Evolutionary conservation across 2,888 invertebrate genomes (phyloP).

Genomic region (Pheosia tremula): DNA sequence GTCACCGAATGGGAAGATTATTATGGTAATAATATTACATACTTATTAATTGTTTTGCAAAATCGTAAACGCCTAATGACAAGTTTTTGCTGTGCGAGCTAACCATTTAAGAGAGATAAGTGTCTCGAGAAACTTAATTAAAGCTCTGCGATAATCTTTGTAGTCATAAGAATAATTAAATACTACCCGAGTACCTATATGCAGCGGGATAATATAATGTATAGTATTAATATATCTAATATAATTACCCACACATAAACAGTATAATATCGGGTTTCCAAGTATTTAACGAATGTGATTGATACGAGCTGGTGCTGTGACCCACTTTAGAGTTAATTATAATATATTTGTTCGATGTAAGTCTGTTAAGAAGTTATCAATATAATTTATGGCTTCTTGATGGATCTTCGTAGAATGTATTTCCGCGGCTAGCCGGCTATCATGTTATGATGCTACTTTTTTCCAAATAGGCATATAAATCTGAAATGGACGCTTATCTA

Average conservation of each 20-base stretch:
- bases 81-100: conserved; percentile 13
- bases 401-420: no score
- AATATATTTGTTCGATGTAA: not conserved
- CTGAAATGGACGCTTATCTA: no score
- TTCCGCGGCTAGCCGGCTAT: no score
- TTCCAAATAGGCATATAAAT: no score
- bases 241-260: conserved; percentile 12
- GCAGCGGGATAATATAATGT: conserved; percentile 1
- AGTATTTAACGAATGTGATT: conserved; percentile 14
- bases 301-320: conserved; percentile 20
- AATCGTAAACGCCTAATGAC: not conserved
- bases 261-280: conserved; percentile 17
- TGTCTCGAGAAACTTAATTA: not conserved
- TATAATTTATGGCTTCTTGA: conserved; percentile 5
- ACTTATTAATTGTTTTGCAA: conserved; percentile 4
- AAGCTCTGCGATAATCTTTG: conserved; percentile 26
- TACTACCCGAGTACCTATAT: conserved; percentile 7
- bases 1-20: conserved; percentile 26
- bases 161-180: not conserved
- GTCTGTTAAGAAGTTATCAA: not conserved
- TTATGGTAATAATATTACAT: conserved; percentile 37
- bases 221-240: conserved; percentile 18
- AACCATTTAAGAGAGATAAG: not conserved
- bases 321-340: conserved; percentile 22
- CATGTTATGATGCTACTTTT: no score